These are phyloP conservation scores for Gymnoscopelus microlampas DNA, from an alignment of 2,797 vertebrate species.

Conservation along the genomic window DNA sequence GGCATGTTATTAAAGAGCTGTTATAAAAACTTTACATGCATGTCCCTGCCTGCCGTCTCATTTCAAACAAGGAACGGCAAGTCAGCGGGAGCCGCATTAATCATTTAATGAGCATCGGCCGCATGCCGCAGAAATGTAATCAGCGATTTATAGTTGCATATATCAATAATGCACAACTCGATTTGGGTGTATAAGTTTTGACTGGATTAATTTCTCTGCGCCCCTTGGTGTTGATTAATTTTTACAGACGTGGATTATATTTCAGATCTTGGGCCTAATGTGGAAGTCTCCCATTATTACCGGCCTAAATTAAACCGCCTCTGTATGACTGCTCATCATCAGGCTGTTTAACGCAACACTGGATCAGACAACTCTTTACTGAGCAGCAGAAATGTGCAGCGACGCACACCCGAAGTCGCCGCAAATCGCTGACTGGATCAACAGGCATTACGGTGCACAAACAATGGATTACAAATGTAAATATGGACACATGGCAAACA, in stretches of 20 bases:
- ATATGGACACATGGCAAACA: too few relatives aligned
- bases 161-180: conserved; percentile 70
- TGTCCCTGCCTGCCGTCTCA: conserved; percentile 42
- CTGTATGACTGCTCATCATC: conserved; percentile 31
- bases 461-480: not conserved
- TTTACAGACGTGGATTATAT: conserved; percentile 23
- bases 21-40: conserved; percentile 35
- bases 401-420: too few relatives aligned
- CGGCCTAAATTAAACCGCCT: conserved; percentile 33
- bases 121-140: conserved; percentile 69
- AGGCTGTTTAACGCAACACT: not conserved
- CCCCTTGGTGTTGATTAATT: conserved; percentile 25
- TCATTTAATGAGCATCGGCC: conserved; percentile 65
- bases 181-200: conserved; percentile 64
- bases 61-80: conserved; percentile 27
- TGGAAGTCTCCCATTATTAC: conserved; percentile 37
- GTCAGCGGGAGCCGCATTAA: conserved; percentile 49
- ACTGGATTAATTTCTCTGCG: conserved; percentile 39
- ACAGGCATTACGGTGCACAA: conserved; percentile 4
- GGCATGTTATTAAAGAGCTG: conserved; percentile 60
- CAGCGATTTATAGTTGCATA: conserved; percentile 53
- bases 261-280: conserved; percentile 22
- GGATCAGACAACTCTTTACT: conserved; percentile 2
- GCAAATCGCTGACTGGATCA: conserved; percentile 5
- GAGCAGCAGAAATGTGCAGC: conserved; percentile 12